Evolutionary conservation across 1,140 invertebrate genomes (phyloP).

Genomic region (Drosophila baimaii): DNA sequence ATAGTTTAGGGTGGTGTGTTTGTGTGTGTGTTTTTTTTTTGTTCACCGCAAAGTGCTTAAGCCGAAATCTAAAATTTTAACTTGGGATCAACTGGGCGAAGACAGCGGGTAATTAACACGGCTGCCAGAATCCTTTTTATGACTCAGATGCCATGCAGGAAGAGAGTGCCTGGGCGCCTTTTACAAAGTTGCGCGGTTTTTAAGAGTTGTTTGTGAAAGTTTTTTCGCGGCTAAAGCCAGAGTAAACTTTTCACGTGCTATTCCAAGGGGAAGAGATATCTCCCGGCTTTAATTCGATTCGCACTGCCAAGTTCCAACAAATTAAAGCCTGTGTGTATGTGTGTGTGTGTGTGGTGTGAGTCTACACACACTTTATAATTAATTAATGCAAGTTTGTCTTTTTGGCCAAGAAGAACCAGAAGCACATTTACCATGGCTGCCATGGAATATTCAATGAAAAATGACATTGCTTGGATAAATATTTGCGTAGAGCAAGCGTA

Average conservation of each 20-base stretch:
- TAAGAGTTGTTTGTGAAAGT: conserved; percentile 56
- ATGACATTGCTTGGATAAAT: conserved; percentile 46
- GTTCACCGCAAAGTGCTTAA: conserved; percentile 33
- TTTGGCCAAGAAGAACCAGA: conserved; percentile 37
- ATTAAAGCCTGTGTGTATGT: conserved; percentile 6
- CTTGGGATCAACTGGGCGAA: neutral
- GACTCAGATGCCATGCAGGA: conserved; percentile 8
- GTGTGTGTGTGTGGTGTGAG: too few relatives aligned
- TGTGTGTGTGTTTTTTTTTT: neutral
- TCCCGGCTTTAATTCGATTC: conserved; percentile 33
- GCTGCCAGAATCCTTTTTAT: conserved; percentile 24
- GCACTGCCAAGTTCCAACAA: conserved; percentile 11
- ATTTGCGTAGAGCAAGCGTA: conserved; percentile 33
- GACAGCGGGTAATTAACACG: conserved; percentile 35
- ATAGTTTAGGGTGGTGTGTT: conserved; percentile 21
- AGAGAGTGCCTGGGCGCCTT: conserved; percentile 12
- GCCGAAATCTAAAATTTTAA: conserved; percentile 26
- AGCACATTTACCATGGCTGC: conserved; percentile 45
- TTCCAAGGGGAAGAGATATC: conserved; percentile 5
- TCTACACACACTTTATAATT: conserved; percentile 54
- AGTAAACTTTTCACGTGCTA: conserved; percentile 23
- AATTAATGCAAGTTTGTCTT: conserved; percentile 66
- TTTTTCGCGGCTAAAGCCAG: conserved; percentile 21
- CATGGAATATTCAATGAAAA: conserved; percentile 56
- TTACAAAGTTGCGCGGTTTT: conserved; percentile 54